Evolutionary conservation across 64 coral and sea anemone species (phyloP), one percentile per base, ranked within the genome.

Genomic region (Anthopleura sola): DNA sequence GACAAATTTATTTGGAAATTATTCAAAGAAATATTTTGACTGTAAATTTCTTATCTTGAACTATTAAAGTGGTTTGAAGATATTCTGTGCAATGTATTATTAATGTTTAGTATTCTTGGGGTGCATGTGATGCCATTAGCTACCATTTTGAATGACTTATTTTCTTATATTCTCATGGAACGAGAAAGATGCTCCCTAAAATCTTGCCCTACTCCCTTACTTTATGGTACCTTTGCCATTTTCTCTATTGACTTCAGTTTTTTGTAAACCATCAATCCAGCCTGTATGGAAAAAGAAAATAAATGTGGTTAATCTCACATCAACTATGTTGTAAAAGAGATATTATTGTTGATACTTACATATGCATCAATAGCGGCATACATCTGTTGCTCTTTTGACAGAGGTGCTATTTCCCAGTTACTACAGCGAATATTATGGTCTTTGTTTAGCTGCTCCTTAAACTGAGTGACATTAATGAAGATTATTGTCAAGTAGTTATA

Each of bases 341-440:
- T n/a, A n/a, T n/a, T n/a, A n/a, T 33, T 37, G 37, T 29, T 36
- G 32, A 32, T 82, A 83, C 90, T 83, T 92, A 92, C 90, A 83
- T 87, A 92, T 38, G 90, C 90, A 80, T 92, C 90, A 20, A 82
- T 83, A 4, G 85, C 85, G 5, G 90, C 90, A 62, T 92, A 92
- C 68, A 80, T 44, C 49, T n/a, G 37, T 83, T 92, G 90, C 39
- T 92, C 78, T 10, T 83, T 21, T 17, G 90, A 75, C 8, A 92
- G 49, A 18, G 90, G 90, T 18, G 80, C 54, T 5, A 56, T 38
- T 78, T 92, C 90, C 84, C 90, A 92, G 76, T 92, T 87, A 47
- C 90, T 92, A 64, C 90, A 92, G 46, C 90, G 90, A 78, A 92
- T 75, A 37, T 37, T 38, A 32, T 51, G 47, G 24, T 92, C 90